These are phyloP conservation scores for Epinotia brunnichana DNA, from an alignment of 2,888 invertebrate genomes.

Conservation along the genomic window DNA sequence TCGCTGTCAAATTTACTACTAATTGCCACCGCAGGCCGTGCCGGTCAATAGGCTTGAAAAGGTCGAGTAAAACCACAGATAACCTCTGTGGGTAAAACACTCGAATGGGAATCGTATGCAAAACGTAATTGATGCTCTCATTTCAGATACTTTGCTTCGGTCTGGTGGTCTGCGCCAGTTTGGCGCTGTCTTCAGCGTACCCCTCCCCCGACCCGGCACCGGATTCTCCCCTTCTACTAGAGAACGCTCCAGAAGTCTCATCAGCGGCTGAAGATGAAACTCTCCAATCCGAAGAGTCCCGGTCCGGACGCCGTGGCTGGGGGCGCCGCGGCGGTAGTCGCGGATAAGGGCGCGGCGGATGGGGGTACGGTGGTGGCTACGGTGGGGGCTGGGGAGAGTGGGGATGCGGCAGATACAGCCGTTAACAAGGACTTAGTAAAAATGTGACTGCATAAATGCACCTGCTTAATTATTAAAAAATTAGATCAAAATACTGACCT, in stretches of 20 bases:
- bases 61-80: no score
- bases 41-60: no score
- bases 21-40: no score
- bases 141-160: constrained; percentile 26
- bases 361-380: not conserved
- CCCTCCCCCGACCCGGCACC: constrained; percentile 7
- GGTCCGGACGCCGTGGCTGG: constrained; percentile 1
- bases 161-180: constrained; percentile 20
- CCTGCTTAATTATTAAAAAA: not conserved
- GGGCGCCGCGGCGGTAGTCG: not conserved
- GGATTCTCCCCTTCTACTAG: not conserved
- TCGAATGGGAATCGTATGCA: not conserved
- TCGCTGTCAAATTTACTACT: no score
- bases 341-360: not conserved
- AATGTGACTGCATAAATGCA: not conserved
- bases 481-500: not conserved
- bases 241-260: not conserved
- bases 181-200: constrained; percentile 25
- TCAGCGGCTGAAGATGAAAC: not conserved
- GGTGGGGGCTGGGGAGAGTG: constrained; percentile 16
- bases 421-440: not conserved
- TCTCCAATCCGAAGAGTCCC: constrained; percentile 10
- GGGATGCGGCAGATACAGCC: constrained; percentile 4
- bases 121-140: not conserved
- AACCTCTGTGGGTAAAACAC: no score